phyloP scores from a whole-genome alignment of 2,888 invertebrate species.

The Venusia cambrica region DNA sequence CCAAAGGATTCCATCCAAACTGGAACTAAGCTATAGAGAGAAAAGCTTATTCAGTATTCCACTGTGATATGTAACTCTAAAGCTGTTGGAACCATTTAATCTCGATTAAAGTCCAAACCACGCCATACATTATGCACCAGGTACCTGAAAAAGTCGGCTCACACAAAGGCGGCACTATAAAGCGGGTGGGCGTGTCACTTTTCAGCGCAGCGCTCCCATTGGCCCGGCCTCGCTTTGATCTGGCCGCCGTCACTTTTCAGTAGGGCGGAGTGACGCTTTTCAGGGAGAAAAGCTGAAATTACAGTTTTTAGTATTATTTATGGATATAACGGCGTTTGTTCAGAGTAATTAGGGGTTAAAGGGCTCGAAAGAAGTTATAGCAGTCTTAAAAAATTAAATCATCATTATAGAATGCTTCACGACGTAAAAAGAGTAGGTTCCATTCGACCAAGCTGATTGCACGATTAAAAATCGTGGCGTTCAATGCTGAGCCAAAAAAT shows the following conservation, averaged over 20 bases:
- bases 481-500: no score
- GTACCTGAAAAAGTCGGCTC: conserved; percentile 33
- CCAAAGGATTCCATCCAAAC: no score
- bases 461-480: no score
- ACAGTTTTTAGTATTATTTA: conserved; percentile 42
- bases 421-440: no score
- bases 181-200: conserved; percentile 77
- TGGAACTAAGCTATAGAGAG: no score
- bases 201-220: conserved; percentile 62
- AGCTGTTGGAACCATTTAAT: no score
- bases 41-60: no score
- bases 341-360: conserved; percentile 26
- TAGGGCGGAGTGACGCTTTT: conserved; percentile 62
- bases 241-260: conserved; percentile 59
- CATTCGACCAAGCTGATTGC: no score
- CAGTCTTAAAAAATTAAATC: no score
- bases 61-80: no score
- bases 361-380: no score
- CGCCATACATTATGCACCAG: conserved; percentile 6
- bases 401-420: no score
- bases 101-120: conserved; percentile 1
- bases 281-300: conserved; percentile 47
- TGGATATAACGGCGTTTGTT: conserved; percentile 30
- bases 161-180: conserved; percentile 60
- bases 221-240: conserved; percentile 49